phyloP scores from a whole-genome alignment of 2,888 invertebrate genomes.

The Beris chalybata region DNA sequence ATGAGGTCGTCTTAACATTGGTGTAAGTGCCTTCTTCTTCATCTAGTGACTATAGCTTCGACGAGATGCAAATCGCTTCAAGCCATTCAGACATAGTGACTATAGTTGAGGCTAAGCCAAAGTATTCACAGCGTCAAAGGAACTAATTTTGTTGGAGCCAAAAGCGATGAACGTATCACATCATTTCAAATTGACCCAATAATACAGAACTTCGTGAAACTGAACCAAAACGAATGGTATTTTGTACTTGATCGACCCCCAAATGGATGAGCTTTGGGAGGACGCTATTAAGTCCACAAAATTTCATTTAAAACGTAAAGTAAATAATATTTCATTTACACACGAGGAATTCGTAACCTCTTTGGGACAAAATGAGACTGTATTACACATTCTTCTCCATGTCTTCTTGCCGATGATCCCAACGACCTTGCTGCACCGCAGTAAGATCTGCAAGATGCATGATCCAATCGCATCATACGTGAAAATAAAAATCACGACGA shows the following conservation, averaged over 20 bases:
- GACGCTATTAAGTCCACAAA: slow-evolving; percentile 41
- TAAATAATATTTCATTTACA: not conserved
- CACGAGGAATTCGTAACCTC: not conserved
- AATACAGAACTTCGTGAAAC: too few species aligned
- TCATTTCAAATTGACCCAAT: too few species aligned
- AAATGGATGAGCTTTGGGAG: slow-evolving; percentile 45
- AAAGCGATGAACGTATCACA: slow-evolving; percentile 10
- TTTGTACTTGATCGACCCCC: slow-evolving; percentile 43
- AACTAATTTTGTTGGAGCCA: slow-evolving; percentile 46
- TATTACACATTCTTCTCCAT: not conserved
- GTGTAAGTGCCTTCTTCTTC: too few species aligned
- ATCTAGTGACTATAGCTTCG: too few species aligned
- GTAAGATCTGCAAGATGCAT: too few species aligned
- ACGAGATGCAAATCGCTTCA: too few species aligned
- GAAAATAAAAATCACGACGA: too few species aligned
- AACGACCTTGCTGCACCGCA: not conserved
- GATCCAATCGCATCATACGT: too few species aligned
- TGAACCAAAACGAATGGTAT: slow-evolving; percentile 42
- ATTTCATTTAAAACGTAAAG: too few species aligned
- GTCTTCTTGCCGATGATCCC: not conserved
- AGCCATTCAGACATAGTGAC: too few species aligned
- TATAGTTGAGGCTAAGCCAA: slow-evolving; percentile 42
- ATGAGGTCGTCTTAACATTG: too few species aligned
- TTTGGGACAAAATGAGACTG: not conserved
- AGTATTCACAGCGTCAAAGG: slow-evolving; percentile 45